Evolutionary conservation across 2,113 vertebrate species (phyloP).

Genomic region (Odobenus rosmarus): DNA sequence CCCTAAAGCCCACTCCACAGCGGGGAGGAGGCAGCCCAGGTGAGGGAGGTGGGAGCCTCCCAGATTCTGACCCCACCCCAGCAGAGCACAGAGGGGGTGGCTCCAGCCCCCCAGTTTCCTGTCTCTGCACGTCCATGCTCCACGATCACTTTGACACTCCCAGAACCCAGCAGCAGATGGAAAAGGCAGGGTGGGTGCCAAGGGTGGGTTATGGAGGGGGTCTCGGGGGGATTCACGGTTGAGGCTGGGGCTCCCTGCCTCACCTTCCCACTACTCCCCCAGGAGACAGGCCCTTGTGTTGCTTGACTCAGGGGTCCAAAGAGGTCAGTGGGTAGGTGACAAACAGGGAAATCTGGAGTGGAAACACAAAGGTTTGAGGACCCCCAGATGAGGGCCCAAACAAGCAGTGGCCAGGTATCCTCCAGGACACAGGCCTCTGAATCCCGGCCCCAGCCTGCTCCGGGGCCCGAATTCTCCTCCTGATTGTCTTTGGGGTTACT

Average conservation of each 20-base stretch:
- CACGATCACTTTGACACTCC: rapidly evolving
- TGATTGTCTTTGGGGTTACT: neutral
- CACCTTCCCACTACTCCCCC: neutral
- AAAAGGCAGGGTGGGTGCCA: rapidly evolving
- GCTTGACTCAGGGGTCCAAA: rapidly evolving
- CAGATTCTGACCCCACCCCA: neutral
- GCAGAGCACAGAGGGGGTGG: neutral
- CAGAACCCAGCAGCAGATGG: too few relatives aligned
- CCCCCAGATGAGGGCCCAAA: neutral
- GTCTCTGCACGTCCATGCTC: neutral
- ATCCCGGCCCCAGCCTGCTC: neutral
- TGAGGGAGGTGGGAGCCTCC: neutral
- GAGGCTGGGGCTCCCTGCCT: neutral
- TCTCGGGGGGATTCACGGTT: neutral
- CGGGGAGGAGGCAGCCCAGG: neutral
- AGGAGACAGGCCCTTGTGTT: neutral
- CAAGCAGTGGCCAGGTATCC: neutral
- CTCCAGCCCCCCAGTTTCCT: rapidly evolving
- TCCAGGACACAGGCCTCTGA: neutral
- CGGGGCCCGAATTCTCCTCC: neutral
- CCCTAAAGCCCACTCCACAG: too few relatives aligned
- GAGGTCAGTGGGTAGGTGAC: too few relatives aligned
- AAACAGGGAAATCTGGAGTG: neutral
- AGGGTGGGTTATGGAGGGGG: too few relatives aligned
- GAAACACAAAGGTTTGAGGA: neutral